phyloP scores from a whole-genome alignment of 2,888 invertebrate genomes.

The Pediacus dermestoides region DNA sequence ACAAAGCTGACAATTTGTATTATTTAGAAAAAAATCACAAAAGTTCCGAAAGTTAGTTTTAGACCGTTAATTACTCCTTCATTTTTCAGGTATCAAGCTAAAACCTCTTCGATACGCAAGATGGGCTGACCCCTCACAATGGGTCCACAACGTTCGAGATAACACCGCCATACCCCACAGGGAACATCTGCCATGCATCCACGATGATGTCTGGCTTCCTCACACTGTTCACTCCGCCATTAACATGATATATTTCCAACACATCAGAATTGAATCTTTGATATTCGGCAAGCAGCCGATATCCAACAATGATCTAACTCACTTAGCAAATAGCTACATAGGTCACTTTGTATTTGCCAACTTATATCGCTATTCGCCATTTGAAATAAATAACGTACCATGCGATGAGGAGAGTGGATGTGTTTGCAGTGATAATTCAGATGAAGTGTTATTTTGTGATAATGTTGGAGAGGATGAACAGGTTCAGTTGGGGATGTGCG shows the following conservation, averaged over 20 bases:
- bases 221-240: too few relatives aligned
- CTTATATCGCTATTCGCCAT: too few relatives aligned
- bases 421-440: slow-evolving; percentile 13
- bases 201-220: slow-evolving; percentile 50
- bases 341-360: too few relatives aligned
- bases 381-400: too few relatives aligned
- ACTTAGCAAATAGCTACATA: too few relatives aligned
- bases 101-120: slow-evolving; percentile 17
- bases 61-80: too few relatives aligned
- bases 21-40: too few relatives aligned
- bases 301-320: neutral
- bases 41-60: too few relatives aligned
- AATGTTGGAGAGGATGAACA: too few relatives aligned
- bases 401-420: slow-evolving; percentile 24
- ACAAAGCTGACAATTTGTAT: too few relatives aligned
- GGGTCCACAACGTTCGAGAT: slow-evolving; percentile 44
- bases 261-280: slow-evolving; percentile 5
- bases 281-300: slow-evolving; percentile 7
- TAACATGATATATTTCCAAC: neutral
- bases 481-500: too few relatives aligned
- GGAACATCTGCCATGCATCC: slow-evolving; percentile 52
- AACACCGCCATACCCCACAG: slow-evolving; percentile 54
- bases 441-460: too few relatives aligned
- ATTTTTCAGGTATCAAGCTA: slow-evolving; percentile 25
- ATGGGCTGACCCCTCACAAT: slow-evolving; percentile 50